A percentile compares a stretch with the other conserved stretches of the same genome.
These are phyloP conservation scores for Vombatus ursinus DNA, from an alignment of 2,113 vertebrate genomes.

Conservation along the genomic window DNA sequence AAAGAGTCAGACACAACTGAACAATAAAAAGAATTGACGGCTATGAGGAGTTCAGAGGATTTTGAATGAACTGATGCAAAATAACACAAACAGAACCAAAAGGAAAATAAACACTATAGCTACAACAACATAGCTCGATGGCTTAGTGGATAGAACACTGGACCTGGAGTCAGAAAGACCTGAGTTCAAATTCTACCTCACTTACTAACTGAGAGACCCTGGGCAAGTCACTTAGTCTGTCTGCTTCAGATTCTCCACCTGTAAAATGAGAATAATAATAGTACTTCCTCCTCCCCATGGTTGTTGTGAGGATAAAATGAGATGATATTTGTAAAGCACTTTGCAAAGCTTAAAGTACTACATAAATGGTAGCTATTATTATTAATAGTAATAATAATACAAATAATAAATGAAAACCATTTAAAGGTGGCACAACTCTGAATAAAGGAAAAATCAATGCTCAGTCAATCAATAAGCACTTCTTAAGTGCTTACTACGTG, in stretches of 20 bases:
- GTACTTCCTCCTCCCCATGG: neutral
- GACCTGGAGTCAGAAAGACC: no score
- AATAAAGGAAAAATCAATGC: rapidly evolving
- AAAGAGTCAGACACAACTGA: neutral
- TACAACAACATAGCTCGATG: neutral
- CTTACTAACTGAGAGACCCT: neutral
- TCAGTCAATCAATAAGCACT: neutral
- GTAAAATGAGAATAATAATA: neutral
- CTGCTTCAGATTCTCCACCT: neutral
- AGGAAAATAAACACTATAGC: neutral
- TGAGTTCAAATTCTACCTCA: neutral
- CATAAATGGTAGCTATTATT: neutral
- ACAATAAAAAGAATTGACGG: no score
- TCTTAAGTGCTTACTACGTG: neutral
- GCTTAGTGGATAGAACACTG: neutral
- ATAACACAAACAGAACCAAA: neutral
- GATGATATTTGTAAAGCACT: neutral
- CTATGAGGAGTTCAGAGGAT: neutral
- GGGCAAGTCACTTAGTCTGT: neutral
- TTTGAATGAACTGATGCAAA: neutral
- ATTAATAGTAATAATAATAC: neutral
- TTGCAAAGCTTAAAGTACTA: neutral
- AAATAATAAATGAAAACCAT: neutral
- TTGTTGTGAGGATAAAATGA: neutral
- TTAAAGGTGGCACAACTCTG: neutral